Conservation (phyloP, 2,888 invertebrate genomes). For the Meloe dianella region DNA sequence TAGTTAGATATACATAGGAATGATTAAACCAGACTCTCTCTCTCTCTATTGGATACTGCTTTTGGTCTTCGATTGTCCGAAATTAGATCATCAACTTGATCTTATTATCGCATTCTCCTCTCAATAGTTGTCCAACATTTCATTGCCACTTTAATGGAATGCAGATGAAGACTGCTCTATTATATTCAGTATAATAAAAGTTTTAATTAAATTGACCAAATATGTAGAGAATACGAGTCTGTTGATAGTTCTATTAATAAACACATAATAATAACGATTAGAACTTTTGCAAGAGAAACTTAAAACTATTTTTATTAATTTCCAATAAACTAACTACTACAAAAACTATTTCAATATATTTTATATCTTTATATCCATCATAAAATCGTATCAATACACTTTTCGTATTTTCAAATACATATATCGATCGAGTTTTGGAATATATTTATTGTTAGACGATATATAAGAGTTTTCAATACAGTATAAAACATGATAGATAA, state of each 20-base stretch:
- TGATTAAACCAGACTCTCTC: not conserved
- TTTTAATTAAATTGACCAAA: slow-evolving; percentile 8
- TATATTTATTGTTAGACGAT: not conserved
- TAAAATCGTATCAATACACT: not conserved
- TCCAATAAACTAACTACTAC: too few species aligned
- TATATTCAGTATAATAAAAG: not conserved
- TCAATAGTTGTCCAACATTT: slow-evolving; percentile 1
- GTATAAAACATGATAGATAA: not conserved
- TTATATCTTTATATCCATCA: not conserved
- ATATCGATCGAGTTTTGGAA: not conserved
- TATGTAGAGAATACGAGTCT: not conserved
- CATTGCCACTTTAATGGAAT: not conserved
- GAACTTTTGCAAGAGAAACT: too few species aligned
- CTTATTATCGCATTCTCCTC: slow-evolving; percentile 1
- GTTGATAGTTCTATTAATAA: not conserved
- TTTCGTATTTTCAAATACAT: not conserved
- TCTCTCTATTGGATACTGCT: not conserved
- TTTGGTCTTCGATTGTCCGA: not conserved
- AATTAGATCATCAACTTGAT: slow-evolving; percentile 5
- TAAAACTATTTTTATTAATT: too few species aligned
- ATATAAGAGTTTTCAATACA: not conserved
- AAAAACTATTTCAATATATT: not conserved
- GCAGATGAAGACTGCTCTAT: not conserved
- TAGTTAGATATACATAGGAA: not conserved
- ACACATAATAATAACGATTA: not conserved